Evolutionary conservation across 2,888 invertebrate genomes (phyloP).

Genomic region (Caenorhabditis auriculariae): DNA sequence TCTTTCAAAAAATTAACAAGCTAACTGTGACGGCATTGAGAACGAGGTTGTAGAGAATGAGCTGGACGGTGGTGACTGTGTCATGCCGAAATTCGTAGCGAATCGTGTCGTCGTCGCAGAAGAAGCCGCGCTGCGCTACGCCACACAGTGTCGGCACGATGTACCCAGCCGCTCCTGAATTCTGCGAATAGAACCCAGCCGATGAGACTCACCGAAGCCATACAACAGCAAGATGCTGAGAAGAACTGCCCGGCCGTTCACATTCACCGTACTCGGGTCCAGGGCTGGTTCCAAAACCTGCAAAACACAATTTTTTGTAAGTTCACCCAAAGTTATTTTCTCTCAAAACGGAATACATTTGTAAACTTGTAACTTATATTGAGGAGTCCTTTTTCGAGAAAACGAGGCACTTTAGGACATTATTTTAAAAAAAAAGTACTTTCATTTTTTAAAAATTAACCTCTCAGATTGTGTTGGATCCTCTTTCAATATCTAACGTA

Average conservation of each 20-base stretch:
- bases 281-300: conserved; percentile 31
- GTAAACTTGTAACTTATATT: no score
- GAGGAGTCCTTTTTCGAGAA: no score
- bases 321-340: no score
- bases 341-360: no score
- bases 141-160: conserved; percentile 34
- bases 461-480: no score
- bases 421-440: no score
- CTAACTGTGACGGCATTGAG: conserved; percentile 25
- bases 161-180: conserved; percentile 28
- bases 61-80: conserved; percentile 20
- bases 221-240: conserved; percentile 35
- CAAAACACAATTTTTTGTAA: no score
- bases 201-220: conserved; percentile 39
- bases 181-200: no score
- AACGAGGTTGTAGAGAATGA: conserved; percentile 26
- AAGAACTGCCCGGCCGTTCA: conserved; percentile 24
- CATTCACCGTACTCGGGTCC: conserved; percentile 24
- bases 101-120: conserved; percentile 46
- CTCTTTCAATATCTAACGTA: no score
- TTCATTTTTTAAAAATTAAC: no score
- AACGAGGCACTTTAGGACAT: no score
- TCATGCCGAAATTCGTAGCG: conserved; percentile 30
- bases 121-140: conserved; percentile 38
- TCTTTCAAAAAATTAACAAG: conserved; percentile 1